Evolutionary conservation across 2,888 invertebrate species (phyloP).

Genomic region (Drosophila prolongata): DNA sequence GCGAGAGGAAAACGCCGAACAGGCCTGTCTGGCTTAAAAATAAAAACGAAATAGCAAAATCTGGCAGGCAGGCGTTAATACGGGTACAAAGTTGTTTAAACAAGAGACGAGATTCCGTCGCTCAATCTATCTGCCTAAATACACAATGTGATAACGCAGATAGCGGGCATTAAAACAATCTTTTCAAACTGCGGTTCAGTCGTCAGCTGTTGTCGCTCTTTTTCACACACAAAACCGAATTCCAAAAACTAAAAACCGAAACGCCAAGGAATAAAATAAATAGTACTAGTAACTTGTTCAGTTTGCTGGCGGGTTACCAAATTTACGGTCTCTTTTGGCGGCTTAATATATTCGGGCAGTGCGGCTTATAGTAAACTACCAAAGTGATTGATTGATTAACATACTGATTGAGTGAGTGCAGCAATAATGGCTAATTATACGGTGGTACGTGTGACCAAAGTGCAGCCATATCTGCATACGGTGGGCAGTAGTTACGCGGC

Average conservation of each 20-base stretch:
- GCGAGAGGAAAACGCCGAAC: slow-evolving; percentile 18
- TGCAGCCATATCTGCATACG: slow-evolving; percentile 65
- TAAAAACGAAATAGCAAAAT: slow-evolving; percentile 21
- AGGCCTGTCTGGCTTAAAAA: slow-evolving; percentile 22
- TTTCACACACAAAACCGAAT: slow-evolving; percentile 38
- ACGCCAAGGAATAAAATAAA: slow-evolving; percentile 23
- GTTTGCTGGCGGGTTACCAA: slow-evolving; percentile 21
- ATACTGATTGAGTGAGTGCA: slow-evolving; percentile 42
- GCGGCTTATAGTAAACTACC: slow-evolving; percentile 16
- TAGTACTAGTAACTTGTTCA: slow-evolving; percentile 13
- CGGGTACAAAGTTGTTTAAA: slow-evolving; percentile 37
- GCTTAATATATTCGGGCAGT: slow-evolving; percentile 26
- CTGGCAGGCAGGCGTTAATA: slow-evolving; percentile 36
- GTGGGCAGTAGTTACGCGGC: slow-evolving; percentile 52
- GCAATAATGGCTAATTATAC: slow-evolving; percentile 72
- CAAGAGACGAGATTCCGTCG: slow-evolving; percentile 39
- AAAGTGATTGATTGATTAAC: slow-evolving; percentile 9
- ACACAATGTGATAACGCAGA: slow-evolving; percentile 70
- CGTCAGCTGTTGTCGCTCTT: slow-evolving; percentile 40
- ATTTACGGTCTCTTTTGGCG: slow-evolving; percentile 40
- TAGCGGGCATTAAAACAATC: slow-evolving; percentile 54
- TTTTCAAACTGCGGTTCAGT: slow-evolving; percentile 9
- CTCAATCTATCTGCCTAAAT: slow-evolving; percentile 71
- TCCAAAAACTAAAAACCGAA: slow-evolving; percentile 4
- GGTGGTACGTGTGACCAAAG: slow-evolving; percentile 55